Percentiles rank a stretch among this genome's conserved stretches.
Conservation (phyloP, 2,113 vertebrate species). For the Myodes glareolus region DNA sequence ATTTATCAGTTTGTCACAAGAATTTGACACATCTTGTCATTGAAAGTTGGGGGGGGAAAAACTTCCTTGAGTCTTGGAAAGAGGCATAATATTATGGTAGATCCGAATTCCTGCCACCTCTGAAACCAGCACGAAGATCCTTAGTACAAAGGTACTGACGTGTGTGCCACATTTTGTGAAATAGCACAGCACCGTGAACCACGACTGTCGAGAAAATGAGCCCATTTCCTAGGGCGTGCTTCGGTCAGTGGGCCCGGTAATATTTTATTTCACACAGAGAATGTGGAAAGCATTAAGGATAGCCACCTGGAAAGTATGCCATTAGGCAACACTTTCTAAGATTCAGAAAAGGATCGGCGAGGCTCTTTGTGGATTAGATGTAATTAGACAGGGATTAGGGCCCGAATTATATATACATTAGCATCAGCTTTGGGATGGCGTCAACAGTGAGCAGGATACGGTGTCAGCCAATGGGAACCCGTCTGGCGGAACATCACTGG, state of each 20-base stretch:
- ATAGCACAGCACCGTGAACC: slow-evolving; percentile 54
- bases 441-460: slow-evolving; percentile 85
- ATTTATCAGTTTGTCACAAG: slow-evolving; percentile 77
- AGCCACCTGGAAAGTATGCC: neutral
- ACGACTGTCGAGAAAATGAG: slow-evolving; percentile 36
- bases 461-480: slow-evolving; percentile 55
- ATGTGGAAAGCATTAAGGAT: slow-evolving; percentile 11
- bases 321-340: slow-evolving; percentile 28
- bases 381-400: slow-evolving; percentile 79
- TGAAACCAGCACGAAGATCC: slow-evolving; percentile 24
- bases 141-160: slow-evolving; percentile 53
- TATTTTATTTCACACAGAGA: slow-evolving; percentile 44
- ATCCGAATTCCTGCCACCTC: neutral
- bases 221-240: neutral
- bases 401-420: slow-evolving; percentile 86
- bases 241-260: slow-evolving; percentile 12
- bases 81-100: slow-evolving; percentile 34
- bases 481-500: slow-evolving; percentile 66
- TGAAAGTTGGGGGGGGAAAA: slow-evolving; percentile 49
- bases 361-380: slow-evolving; percentile 69
- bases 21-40: slow-evolving; percentile 73
- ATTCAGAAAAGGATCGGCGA: slow-evolving; percentile 59
- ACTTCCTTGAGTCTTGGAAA: slow-evolving; percentile 59
- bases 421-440: slow-evolving; percentile 84
- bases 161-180: neutral